Evolutionary conservation across 2,888 invertebrate genomes (phyloP).

Genomic region (Vanessa cardui): DNA sequence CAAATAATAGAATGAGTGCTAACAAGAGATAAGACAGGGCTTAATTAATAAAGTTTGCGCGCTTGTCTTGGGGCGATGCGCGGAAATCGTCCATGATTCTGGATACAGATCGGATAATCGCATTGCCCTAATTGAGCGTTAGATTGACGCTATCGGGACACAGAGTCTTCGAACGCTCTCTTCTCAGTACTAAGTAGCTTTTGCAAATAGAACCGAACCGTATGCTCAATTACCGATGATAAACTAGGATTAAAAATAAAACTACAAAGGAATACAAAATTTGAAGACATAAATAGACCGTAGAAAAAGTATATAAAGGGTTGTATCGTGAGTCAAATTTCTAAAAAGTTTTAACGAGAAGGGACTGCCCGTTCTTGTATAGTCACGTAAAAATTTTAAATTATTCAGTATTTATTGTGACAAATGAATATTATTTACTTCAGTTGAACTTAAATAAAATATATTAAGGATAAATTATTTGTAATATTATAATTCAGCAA

Average conservation of each 20-base stretch:
- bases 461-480: no score
- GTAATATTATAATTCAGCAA: no score
- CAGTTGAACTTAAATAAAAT: no score
- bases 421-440: not conserved
- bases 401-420: not conserved
- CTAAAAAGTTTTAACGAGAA: conserved; percentile 74
- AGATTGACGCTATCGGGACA: conserved; percentile 79
- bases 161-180: conserved; percentile 39
- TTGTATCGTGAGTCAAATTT: conserved; percentile 64
- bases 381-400: conserved; percentile 59
- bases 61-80: conserved; percentile 69
- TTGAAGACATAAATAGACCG: not conserved
- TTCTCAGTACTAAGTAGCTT: conserved; percentile 12
- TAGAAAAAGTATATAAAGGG: no score
- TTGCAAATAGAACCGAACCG: not conserved
- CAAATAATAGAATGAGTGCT: conserved; percentile 83
- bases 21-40: conserved; percentile 83
- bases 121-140: conserved; percentile 81
- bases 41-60: conserved; percentile 83
- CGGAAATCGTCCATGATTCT: conserved; percentile 69
- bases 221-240: conserved; percentile 48
- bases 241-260: not conserved
- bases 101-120: conserved; percentile 80
- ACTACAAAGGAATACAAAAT: not conserved
- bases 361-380: conserved; percentile 43